These are phyloP conservation scores for Agraylea sexmaculata DNA, from an alignment of 1,140 invertebrate genomes.

Conservation along the genomic window DNA sequence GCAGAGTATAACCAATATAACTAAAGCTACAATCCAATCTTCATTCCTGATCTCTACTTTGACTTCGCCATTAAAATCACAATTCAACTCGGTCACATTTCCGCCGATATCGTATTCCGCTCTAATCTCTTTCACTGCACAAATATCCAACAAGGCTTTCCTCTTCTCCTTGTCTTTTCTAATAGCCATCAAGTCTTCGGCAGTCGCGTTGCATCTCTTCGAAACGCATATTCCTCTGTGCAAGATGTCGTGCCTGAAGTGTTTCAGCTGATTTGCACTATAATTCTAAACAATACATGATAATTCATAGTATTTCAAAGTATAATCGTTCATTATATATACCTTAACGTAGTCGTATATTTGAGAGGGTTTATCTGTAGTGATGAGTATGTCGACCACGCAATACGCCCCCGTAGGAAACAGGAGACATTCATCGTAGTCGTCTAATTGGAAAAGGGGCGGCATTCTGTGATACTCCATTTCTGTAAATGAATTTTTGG, in stretches of 20 bases:
- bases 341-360: slow-evolving; percentile 37
- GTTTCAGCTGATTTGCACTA: slow-evolving; percentile 31
- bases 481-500: slow-evolving; percentile 24
- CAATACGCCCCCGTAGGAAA: slow-evolving; percentile 30
- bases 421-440: slow-evolving; percentile 34
- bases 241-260: slow-evolving; percentile 40
- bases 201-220: slow-evolving; percentile 20
- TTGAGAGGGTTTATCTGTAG: slow-evolving; percentile 21
- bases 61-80: slow-evolving; percentile 3
- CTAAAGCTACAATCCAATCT: slow-evolving; percentile 1
- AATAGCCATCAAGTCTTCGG: background rate
- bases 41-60: background rate
- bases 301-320: background rate
- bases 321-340: background rate
- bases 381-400: slow-evolving; percentile 34
- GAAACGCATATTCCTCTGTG: slow-evolving; percentile 39
- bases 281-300: slow-evolving; percentile 26
- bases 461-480: slow-evolving; percentile 41
- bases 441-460: slow-evolving; percentile 33
- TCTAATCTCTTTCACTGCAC: slow-evolving; percentile 2
- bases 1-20: slow-evolving; percentile 3
- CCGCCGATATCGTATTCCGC: slow-evolving; percentile 3
- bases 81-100: slow-evolving; percentile 5
- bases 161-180: background rate
- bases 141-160: background rate